Conservation (phyloP, 2,113 vertebrate species). For the Microcebus ravelobensis region DNA sequence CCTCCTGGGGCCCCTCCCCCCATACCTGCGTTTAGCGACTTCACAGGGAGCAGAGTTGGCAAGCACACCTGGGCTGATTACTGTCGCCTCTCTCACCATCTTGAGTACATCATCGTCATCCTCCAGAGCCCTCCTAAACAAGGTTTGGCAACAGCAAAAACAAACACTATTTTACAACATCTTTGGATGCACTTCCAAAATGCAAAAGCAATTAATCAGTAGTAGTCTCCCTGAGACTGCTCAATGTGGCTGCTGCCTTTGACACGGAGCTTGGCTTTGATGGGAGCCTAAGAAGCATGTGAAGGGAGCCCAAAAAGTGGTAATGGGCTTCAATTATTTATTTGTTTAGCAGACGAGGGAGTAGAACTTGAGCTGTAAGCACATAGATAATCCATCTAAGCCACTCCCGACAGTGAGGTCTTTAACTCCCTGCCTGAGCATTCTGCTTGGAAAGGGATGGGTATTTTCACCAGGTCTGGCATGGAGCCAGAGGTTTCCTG, state of each 20-base stretch:
- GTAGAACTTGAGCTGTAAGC: slow-evolving; percentile 78
- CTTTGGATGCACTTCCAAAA: slow-evolving; percentile 86
- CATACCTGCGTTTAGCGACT: slow-evolving; percentile 31
- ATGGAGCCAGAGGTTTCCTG: slow-evolving; percentile 63
- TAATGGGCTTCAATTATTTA: slow-evolving; percentile 84
- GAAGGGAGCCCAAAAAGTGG: slow-evolving; percentile 74
- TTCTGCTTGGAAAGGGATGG: slow-evolving; percentile 63
- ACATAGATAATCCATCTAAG: slow-evolving; percentile 80
- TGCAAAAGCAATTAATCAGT: slow-evolving; percentile 86
- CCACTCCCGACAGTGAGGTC: slow-evolving; percentile 73
- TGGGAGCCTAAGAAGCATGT: slow-evolving; percentile 80
- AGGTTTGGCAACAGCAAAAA: slow-evolving; percentile 85
- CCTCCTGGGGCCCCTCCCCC: neutral
- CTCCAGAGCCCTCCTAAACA: slow-evolving; percentile 82
- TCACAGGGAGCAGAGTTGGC: slow-evolving; percentile 61
- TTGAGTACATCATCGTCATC: slow-evolving; percentile 48
- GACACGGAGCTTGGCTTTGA: slow-evolving; percentile 84
- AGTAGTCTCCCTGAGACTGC: slow-evolving; percentile 79
- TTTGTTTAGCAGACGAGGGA: slow-evolving; percentile 82
- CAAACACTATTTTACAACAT: slow-evolving; percentile 83
- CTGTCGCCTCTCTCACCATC: slow-evolving; percentile 69
- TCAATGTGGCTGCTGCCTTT: slow-evolving; percentile 80
- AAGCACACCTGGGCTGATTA: slow-evolving; percentile 74
- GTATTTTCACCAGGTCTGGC: slow-evolving; percentile 70
- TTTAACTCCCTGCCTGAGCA: slow-evolving; percentile 79